Evolutionary conservation across 2,888 invertebrate genomes (phyloP).

Genomic region (Cheilosia impressa): DNA sequence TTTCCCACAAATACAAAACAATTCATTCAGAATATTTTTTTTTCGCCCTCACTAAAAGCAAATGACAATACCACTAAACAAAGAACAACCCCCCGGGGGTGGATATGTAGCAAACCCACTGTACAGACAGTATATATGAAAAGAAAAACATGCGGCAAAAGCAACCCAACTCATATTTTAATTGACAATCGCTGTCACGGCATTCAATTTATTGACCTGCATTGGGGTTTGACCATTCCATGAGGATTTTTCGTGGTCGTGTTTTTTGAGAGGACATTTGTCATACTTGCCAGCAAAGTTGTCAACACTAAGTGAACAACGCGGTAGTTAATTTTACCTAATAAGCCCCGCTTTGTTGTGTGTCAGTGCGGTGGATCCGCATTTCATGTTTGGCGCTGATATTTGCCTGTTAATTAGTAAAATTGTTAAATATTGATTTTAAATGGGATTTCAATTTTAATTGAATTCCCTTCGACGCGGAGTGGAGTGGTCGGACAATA

Average conservation of each 20-base stretch:
- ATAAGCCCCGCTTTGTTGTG: neutral
- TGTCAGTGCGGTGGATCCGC: no score
- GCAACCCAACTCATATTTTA: conserved; percentile 32
- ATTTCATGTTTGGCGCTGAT: neutral
- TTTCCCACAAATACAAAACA: neutral
- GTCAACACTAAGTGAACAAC: neutral
- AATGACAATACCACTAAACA: neutral
- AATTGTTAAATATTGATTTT: conserved; percentile 31
- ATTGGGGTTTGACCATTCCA: neutral
- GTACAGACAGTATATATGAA: neutral
- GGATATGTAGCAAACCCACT: neutral
- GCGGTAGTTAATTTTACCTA: conserved; percentile 21
- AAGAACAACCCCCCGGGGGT: neutral
- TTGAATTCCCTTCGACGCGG: neutral
- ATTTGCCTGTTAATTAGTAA: conserved; percentile 23
- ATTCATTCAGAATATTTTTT: neutral
- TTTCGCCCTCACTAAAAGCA: neutral
- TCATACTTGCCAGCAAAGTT: conserved; percentile 11
- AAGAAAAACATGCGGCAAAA: conserved; percentile 2
- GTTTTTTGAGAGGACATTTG: conserved; percentile 15
- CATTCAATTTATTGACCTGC: conserved; percentile 40
- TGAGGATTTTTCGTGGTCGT: neutral
- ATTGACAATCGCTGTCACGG: conserved; percentile 5
- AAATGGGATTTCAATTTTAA: conserved; percentile 14
- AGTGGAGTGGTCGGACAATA: neutral